Base-by-base conservation (phyloP, 2,113 vertebrate species). In the Anolis sagrei region DNA sequence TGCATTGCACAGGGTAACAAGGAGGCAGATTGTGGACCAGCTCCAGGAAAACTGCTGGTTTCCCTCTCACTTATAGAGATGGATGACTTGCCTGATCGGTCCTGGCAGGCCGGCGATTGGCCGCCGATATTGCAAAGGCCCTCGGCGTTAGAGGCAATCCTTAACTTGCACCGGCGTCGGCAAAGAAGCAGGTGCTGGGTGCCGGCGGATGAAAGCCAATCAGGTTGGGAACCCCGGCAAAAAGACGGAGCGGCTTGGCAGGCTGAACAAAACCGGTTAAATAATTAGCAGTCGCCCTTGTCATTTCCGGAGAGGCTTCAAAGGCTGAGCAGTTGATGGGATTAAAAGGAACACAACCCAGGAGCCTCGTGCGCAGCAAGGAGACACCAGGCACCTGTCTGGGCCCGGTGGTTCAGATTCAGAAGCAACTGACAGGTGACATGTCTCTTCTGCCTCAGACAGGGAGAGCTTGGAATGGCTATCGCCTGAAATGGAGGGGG, bases 331-430 rank as follows among this genome's bases (percentile, higher is more conserved):
- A 4, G 3, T n/a, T 0, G 0, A 62, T 0, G 0, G 76, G 32
- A 1, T 11, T 2, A 62, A 82, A 58, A 7, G 79, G 79, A 81
- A 80, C 19, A 39, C 58, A 27, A 7, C 21, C n/a, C 21, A 25
- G 72, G 80, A 66, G 23, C 21, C 2, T 0, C 29, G 4, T 34
- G 0, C 0, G 68, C 21, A 0, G 0, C 23, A 13, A 74, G n/a
- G 83, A 19, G 51, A 64, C 62, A 58, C 54, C n/a, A 48, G 36
- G 36, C 49, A 74, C 36, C 14, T 19, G 58, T 32, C 25, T 51
- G 54, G 34, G 10, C 23, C 27, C 5, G 21, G 61, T 51, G 36
- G n/a, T 49, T 75, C 21, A 66, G 23, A 58, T 54, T 39, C 48
- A 36, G 44, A 21, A 36, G 61, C 79, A 39, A 14, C 16, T 81